Percentiles rank a stretch among this genome's conserved stretches.
phyloP scores from a whole-genome alignment of 2,113 vertebrate genomes.

The Tyrannus savana region DNA sequence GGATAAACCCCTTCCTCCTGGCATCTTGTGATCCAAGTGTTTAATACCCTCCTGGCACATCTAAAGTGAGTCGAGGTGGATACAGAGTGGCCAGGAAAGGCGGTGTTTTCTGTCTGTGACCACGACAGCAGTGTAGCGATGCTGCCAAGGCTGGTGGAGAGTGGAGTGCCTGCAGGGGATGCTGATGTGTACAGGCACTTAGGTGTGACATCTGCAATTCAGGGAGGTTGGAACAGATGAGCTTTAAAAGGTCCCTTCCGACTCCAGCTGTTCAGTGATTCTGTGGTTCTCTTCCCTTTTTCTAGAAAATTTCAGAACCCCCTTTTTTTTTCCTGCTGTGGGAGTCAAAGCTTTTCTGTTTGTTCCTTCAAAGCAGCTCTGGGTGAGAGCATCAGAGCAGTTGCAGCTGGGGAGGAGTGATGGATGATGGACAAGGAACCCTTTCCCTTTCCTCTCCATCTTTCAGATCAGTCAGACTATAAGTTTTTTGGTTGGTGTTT shows the following conservation, averaged over 20 bases:
- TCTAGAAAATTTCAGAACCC: not conserved
- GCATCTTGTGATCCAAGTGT: not conserved
- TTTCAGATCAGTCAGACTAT: fast-evolving
- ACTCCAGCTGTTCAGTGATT: not conserved
- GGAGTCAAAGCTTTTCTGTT: not conserved
- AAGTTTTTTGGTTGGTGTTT: not conserved
- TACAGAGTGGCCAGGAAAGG: not conserved
- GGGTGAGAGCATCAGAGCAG: not conserved
- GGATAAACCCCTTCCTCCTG: not conserved
- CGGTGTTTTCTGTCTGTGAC: not conserved
- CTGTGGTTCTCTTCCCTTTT: not conserved
- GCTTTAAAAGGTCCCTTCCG: not conserved
- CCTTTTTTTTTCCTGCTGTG: not conserved
- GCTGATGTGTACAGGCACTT: not conserved
- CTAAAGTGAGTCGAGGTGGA: not conserved
- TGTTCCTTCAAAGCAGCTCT: not conserved
- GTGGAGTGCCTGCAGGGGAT: not conserved
- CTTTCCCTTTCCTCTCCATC: not conserved
- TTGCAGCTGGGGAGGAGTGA: not conserved
- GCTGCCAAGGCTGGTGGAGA: not conserved
- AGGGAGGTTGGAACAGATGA: not conserved
- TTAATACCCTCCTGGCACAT: not conserved
- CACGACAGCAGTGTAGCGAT: not conserved
- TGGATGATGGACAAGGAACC: not conserved
- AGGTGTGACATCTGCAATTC: not conserved